Base-by-base conservation (phyloP, 2,888 invertebrate genomes). In the Dioctria linearis region DNA sequence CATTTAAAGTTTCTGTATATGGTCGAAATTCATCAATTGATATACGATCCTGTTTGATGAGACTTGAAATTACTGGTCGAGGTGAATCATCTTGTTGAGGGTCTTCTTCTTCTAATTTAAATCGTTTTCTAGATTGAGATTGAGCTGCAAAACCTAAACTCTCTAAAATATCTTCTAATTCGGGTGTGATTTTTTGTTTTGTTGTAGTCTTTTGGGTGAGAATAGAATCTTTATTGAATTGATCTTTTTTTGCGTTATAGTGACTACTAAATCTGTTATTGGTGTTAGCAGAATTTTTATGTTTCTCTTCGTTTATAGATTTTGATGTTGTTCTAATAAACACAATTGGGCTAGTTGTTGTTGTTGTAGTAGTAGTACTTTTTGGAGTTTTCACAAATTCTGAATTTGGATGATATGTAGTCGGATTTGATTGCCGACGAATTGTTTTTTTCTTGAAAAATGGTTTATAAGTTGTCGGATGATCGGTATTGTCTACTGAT, bases 381-480 rank as follows among this genome's bases (percentile, higher is more conserved):
- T 25, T 25, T 25, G 25, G 25, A 2, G 2, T 25, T 69, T 61
- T 81, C 13, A 75, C 59, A 39, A 69, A 8, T 61, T 69, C 69
- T 13, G 61, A 46, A 49, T 51, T 42, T 83, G 63, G 86, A 84
- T 59, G 85, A 83, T 80, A 85, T 75, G 75, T 84, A 73, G 80
- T 84, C 83, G 83, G 83, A 67, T 80, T 66, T 80, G 61, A 71
- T 81, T 79, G n/a, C 75, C 71, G 79, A 80, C 81, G 83, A 63
- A 83, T 82, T 81, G 75, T 83, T 79, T 85, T 86, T 5, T 83
- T 8, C 3, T 82, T 89, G 57, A 89, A 86, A 5, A 89, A 90
- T 5, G 90, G 89, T 79, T 88, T 88, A 83, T 91, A 91, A 1
- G 91, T 90, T 5, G 90, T 90, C 39, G 88, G 88, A n/a, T 86